Percentiles rank a stretch among this genome's conserved stretches.
phyloP scores from a whole-genome alignment of 2,797 vertebrate species.

The Enteromius trimaculatus region DNA sequence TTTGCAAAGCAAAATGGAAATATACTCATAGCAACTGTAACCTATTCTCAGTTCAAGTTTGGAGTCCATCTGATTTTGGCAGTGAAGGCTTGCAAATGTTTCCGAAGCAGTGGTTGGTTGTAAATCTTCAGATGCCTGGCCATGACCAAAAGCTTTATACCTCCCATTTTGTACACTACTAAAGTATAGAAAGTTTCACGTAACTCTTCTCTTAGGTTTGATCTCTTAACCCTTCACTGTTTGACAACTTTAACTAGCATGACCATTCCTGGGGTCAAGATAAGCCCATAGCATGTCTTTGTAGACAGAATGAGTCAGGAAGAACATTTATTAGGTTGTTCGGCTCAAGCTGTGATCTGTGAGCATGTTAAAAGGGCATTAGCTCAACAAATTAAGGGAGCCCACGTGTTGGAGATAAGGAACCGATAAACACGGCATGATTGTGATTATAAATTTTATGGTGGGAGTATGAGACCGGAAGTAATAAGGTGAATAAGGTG shows the following conservation, averaged over 20 bases:
- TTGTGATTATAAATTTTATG: slow-evolving; percentile 40
- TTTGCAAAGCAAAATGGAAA: background rate
- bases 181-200: background rate
- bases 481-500: background rate
- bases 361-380: slow-evolving; percentile 38
- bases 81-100: slow-evolving; percentile 10
- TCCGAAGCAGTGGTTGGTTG: background rate
- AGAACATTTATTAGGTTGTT: slow-evolving; percentile 37
- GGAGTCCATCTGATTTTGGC: background rate
- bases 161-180: background rate
- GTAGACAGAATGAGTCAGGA: slow-evolving; percentile 21
- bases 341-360: slow-evolving; percentile 26
- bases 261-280: slow-evolving; percentile 11
- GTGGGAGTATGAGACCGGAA: background rate
- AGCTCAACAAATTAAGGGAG: slow-evolving; percentile 39
- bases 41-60: background rate
- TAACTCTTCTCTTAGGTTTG: slow-evolving; percentile 4
- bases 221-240: slow-evolving; percentile 9
- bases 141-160: background rate
- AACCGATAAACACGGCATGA: slow-evolving; percentile 6
- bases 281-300: background rate
- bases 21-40: background rate
- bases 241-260: background rate
- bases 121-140: slow-evolving; percentile 16
- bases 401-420: slow-evolving; percentile 26